These are phyloP conservation scores for Dendrocincla tyrannina DNA, from an alignment of 2,797 vertebrate genomes.

Conservation along the genomic window DNA sequence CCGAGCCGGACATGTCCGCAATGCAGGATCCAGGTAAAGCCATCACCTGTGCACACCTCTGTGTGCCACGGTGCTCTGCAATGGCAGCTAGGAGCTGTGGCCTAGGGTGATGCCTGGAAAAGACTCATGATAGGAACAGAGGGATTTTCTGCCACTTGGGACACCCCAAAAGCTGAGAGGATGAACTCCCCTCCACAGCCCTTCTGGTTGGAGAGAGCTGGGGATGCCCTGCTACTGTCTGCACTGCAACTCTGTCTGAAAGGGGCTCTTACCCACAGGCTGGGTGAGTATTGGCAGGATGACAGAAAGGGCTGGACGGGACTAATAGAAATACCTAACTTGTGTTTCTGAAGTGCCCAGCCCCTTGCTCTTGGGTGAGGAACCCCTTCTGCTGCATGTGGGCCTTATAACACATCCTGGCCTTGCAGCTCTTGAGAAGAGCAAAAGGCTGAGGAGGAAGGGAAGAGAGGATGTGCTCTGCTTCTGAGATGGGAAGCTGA, in stretches of 20 bases:
- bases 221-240: not conserved
- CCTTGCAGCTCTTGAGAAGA: not conserved
- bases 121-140: not conserved
- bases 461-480: not conserved
- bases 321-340: not conserved
- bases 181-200: not conserved
- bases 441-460: not conserved
- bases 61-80: accelerated
- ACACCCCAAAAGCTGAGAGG: not conserved
- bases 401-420: not conserved
- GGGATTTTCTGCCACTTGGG: not conserved
- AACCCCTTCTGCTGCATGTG: accelerated
- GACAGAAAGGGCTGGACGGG: not conserved
- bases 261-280: not conserved
- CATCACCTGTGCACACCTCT: not conserved
- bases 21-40: constrained; percentile 89
- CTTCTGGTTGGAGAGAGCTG: not conserved
- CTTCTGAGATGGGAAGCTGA: not conserved
- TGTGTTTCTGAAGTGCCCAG: not conserved
- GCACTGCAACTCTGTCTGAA: not conserved
- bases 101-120: not conserved
- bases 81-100: accelerated
- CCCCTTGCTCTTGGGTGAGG: not conserved
- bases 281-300: not conserved
- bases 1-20: constrained; percentile 92